Percentiles rank a stretch among this genome's conserved stretches.
These are phyloP conservation scores for Amphiprion ocellaris DNA, from an alignment of 2,113 vertebrate species.

Conservation along the genomic window DNA sequence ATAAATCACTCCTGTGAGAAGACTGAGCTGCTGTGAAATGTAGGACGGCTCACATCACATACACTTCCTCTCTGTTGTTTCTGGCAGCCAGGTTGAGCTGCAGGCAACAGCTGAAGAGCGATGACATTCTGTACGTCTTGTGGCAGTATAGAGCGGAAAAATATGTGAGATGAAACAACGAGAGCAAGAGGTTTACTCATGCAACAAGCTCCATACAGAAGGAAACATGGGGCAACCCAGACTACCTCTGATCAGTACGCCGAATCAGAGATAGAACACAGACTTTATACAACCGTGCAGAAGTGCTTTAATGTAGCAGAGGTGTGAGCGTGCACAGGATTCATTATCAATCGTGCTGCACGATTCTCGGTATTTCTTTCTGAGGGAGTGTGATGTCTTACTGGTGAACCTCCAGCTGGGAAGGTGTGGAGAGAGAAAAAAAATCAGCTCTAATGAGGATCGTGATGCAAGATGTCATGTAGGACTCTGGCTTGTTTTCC, in stretches of 20 bases:
- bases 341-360: conserved; percentile 26
- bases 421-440: conserved; percentile 22
- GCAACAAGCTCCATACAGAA: too few species aligned
- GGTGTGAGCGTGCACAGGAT: not conserved
- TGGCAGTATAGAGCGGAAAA: too few species aligned
- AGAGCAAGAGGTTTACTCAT: too few species aligned
- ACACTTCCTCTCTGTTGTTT: not conserved
- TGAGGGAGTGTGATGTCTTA: conserved; percentile 4
- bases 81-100: conserved; percentile 12
- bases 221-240: too few species aligned
- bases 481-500: conserved; percentile 11
- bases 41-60: conserved; percentile 34
- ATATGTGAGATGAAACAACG: too few species aligned
- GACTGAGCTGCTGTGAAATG: conserved; percentile 25
- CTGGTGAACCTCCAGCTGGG: conserved; percentile 40
- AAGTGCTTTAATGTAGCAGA: conserved; percentile 10
- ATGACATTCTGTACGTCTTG: not conserved
- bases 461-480: conserved; percentile 39
- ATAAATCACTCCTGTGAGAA: conserved; percentile 23
- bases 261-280: too few species aligned
- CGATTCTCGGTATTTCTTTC: too few species aligned
- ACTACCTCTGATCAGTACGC: too few species aligned
- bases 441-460: conserved; percentile 44
- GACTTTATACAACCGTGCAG: not conserved
- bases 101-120: conserved; percentile 40